phyloP scores from a whole-genome alignment of 2,797 vertebrate species.

The Artibeus jamaicensis region DNA sequence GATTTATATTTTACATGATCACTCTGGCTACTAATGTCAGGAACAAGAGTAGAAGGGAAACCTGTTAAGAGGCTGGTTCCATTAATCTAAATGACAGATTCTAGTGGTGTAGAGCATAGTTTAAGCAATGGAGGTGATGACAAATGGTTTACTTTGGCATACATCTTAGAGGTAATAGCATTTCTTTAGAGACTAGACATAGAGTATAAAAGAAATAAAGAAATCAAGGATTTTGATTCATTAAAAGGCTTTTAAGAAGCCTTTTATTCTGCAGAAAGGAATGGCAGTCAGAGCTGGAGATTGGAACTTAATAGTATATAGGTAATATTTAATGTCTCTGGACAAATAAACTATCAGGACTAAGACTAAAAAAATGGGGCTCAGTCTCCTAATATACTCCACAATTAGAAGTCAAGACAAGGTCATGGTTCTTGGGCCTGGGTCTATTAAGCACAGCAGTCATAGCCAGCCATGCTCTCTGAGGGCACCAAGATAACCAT shows the following conservation, averaged over 20 bases:
- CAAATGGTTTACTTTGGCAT: not conserved
- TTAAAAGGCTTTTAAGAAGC: not conserved
- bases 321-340: not conserved
- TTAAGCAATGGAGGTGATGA: not conserved
- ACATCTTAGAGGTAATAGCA: not conserved
- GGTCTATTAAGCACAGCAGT: not conserved
- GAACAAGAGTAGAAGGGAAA: not conserved
- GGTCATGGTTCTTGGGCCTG: not conserved
- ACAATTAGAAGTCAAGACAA: not conserved
- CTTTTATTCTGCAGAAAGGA: not conserved
- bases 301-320: not conserved
- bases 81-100: not conserved
- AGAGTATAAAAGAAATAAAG: not conserved
- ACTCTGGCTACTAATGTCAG: not conserved
- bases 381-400: not conserved
- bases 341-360: not conserved
- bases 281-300: not conserved
- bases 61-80: not conserved
- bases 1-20: conserved; percentile 1
- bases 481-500: not conserved
- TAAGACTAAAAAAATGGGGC: not conserved
- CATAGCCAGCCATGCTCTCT: not conserved
- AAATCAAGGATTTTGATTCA: not conserved
- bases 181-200: not conserved
- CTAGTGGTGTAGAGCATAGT: not conserved